These are phyloP conservation scores for Amphipoea oculea DNA, from an alignment of 2,888 invertebrate genomes.

Conservation along the genomic window DNA sequence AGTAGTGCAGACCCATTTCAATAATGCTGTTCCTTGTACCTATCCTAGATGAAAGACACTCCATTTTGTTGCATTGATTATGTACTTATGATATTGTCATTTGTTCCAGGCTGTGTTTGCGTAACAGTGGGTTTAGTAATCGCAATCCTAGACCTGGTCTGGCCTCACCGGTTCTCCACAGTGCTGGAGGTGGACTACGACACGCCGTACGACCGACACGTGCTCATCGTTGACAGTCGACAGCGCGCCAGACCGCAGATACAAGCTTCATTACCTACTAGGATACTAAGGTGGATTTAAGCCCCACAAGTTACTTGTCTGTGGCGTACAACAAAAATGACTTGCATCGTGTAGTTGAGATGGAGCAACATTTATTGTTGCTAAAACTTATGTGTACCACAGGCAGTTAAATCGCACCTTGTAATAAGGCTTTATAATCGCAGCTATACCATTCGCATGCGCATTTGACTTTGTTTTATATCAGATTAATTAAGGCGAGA, in stretches of 20 bases:
- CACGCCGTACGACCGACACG: slow-evolving; percentile 97
- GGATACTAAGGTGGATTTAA: slow-evolving; percentile 91
- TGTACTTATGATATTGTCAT: background rate
- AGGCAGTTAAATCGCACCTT: background rate
- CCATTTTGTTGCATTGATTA: background rate
- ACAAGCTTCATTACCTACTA: slow-evolving; percentile 87
- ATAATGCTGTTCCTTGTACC: background rate
- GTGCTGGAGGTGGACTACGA: slow-evolving; percentile 98
- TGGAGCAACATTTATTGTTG: background rate
- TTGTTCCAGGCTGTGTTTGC: slow-evolving; percentile 93
- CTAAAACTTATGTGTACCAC: background rate
- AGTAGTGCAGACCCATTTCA: too few species aligned
- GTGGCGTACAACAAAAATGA: background rate
- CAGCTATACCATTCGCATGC: background rate
- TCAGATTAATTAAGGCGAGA: background rate
- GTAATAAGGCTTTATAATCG: background rate
- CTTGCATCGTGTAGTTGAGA: background rate
- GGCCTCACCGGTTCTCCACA: slow-evolving; percentile 97
- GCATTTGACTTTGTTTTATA: background rate
- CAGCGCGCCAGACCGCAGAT: slow-evolving; percentile 85
- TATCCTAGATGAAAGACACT: background rate
- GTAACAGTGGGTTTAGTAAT: slow-evolving; percentile 95
- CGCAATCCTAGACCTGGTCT: slow-evolving; percentile 94
- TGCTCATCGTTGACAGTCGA: slow-evolving; percentile 96
- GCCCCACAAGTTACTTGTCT: background rate